Evolutionary conservation across 2,113 vertebrate genomes (phyloP).

Genomic region (Pogona vitticeps): DNA sequence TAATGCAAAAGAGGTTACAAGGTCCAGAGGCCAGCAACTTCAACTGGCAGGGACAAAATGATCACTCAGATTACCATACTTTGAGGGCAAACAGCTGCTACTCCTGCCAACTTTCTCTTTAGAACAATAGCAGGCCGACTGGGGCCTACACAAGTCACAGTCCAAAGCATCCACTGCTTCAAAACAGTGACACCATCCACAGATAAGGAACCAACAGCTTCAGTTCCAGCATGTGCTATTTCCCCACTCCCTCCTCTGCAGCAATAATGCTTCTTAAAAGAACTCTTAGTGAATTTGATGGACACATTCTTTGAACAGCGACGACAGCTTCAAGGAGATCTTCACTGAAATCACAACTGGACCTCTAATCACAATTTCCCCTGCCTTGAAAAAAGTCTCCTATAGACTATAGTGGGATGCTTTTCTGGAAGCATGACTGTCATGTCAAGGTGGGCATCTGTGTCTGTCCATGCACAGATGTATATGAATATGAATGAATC

Average conservation of each 20-base stretch:
- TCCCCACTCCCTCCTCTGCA: not conserved
- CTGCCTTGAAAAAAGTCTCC: not conserved
- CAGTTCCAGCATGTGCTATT: not conserved
- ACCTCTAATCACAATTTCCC: not conserved
- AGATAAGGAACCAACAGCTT: not conserved
- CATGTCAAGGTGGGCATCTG: not conserved
- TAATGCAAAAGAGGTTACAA: no score
- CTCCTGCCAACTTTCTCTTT: no score
- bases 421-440: no score
- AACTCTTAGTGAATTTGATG: not conserved
- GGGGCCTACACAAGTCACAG: not conserved
- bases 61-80: no score
- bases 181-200: not conserved
- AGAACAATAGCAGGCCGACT: no score
- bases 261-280: not conserved
- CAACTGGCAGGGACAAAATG: no score
- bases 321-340: not conserved
- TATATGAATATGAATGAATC: not conserved
- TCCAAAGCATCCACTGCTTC: not conserved
- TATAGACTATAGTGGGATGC: no score
- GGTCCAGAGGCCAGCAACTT: no score
- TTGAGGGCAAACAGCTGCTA: no score
- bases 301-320: not conserved
- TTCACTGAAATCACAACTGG: not conserved
- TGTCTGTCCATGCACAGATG: not conserved